These are phyloP conservation scores for Psophia crepitans DNA, from an alignment of 2,113 vertebrate species.

Conservation along the genomic window DNA sequence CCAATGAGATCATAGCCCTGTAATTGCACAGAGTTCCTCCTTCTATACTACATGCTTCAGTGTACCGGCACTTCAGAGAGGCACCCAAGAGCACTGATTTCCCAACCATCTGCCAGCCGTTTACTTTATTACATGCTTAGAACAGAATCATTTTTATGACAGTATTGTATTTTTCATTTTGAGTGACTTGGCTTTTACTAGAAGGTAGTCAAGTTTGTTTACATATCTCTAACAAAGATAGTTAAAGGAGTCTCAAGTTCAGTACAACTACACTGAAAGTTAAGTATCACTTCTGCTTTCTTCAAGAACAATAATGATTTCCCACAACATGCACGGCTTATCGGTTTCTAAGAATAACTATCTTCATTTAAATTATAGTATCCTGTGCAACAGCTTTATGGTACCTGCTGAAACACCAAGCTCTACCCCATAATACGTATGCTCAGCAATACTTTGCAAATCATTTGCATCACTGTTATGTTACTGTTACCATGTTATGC, in stretches of 20 bases:
- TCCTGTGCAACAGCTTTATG: neutral
- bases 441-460: neutral
- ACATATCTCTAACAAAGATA: neutral
- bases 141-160: neutral
- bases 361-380: neutral
- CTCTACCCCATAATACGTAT: neutral
- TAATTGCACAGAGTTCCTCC: neutral
- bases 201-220: slow-evolving; percentile 15
- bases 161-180: neutral
- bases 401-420: neutral
- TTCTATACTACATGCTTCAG: neutral
- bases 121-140: neutral
- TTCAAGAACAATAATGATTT: neutral
- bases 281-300: slow-evolving; percentile 54
- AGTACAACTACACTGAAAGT: neutral
- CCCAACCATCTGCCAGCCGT: neutral
- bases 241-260: neutral
- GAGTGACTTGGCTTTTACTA: neutral
- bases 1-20: neutral
- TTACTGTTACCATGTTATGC: neutral
- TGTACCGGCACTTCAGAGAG: neutral
- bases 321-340: neutral
- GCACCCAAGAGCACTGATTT: neutral
- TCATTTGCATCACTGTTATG: neutral
- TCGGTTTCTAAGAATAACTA: neutral